Percentiles rank a stretch among this genome's conserved stretches.
Conservation (phyloP, 2,113 vertebrate species). For the Leucosticte australis region DNA sequence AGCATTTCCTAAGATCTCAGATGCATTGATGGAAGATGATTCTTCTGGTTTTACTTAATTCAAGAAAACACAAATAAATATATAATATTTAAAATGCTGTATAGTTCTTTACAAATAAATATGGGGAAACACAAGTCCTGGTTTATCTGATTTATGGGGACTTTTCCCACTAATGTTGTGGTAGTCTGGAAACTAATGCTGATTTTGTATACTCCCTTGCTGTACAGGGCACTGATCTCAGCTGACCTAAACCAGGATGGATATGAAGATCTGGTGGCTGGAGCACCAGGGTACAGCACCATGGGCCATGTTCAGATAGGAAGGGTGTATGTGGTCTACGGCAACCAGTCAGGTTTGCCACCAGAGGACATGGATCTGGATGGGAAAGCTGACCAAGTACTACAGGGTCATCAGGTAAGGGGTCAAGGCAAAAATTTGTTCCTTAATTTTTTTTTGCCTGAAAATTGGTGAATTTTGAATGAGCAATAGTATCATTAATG, state of each 20-base stretch:
- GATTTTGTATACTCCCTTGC: not conserved
- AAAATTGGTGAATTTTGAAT: not conserved
- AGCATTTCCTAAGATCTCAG: not conserved
- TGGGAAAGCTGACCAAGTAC: slow-evolving; percentile 58
- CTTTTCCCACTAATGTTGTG: not conserved
- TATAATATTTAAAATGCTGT: not conserved
- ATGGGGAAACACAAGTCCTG: not conserved
- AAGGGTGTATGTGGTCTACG: slow-evolving; percentile 73
- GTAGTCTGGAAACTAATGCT: not conserved
- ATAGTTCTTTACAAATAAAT: not conserved
- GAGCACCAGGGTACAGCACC: slow-evolving; percentile 75
- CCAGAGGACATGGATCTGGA: slow-evolving; percentile 71
- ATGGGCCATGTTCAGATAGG: slow-evolving; percentile 68
- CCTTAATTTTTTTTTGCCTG: not conserved
- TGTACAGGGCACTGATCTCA: slow-evolving; percentile 68
- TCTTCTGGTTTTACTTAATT: not conserved
- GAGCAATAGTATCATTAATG: not conserved
- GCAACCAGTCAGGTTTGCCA: slow-evolving; percentile 70
- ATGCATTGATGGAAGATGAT: not conserved
- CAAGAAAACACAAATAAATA: not conserved
- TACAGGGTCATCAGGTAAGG: slow-evolving; percentile 74
- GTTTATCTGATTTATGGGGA: not conserved
- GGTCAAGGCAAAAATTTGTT: not conserved
- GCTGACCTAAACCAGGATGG: slow-evolving; percentile 78
- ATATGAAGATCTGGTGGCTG: slow-evolving; percentile 68